Conservation (phyloP, 2,888 invertebrate species). For the Parnassius smintheus region DNA sequence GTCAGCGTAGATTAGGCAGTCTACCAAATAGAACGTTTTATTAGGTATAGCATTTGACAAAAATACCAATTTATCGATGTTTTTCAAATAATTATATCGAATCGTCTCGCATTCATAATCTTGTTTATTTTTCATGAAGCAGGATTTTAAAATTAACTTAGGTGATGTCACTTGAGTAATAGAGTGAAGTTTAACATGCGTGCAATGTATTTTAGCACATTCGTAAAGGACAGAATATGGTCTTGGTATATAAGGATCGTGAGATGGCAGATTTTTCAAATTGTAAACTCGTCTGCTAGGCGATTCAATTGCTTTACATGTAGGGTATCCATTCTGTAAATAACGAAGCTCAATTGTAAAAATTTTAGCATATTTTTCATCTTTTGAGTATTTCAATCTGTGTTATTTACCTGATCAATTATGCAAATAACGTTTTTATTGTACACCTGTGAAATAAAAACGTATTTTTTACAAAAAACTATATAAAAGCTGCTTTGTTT, state of each 20-base stretch:
- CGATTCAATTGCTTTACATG: constrained; percentile 45
- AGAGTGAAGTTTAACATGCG: constrained; percentile 46
- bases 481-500: too few relatives aligned
- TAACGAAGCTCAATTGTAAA: too few relatives aligned
- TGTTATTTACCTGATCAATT: constrained; percentile 44
- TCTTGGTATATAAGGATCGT: constrained; percentile 67
- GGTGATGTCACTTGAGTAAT: constrained; percentile 54
- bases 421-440: constrained; percentile 63
- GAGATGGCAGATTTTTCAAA: constrained; percentile 46
- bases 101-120: constrained; percentile 50
- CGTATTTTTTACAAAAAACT: too few relatives aligned
- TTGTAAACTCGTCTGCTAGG: constrained; percentile 39
- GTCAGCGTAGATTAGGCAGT: constrained; percentile 64
- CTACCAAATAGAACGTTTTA: constrained; percentile 61
- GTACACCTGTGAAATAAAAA: constrained; percentile 51
- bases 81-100: constrained; percentile 59
- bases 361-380: background rate
- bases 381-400: background rate
- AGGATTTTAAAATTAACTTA: constrained; percentile 46
- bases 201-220: constrained; percentile 52
- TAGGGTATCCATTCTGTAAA: constrained; percentile 35
- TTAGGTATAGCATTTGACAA: constrained; percentile 49
- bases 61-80: constrained; percentile 62
- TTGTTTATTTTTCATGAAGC: constrained; percentile 39
- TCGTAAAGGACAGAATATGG: constrained; percentile 48